These are phyloP conservation scores for Mesorhabditis spiculigera DNA, from an alignment of 2,888 invertebrate genomes.

Conservation along the genomic window DNA sequence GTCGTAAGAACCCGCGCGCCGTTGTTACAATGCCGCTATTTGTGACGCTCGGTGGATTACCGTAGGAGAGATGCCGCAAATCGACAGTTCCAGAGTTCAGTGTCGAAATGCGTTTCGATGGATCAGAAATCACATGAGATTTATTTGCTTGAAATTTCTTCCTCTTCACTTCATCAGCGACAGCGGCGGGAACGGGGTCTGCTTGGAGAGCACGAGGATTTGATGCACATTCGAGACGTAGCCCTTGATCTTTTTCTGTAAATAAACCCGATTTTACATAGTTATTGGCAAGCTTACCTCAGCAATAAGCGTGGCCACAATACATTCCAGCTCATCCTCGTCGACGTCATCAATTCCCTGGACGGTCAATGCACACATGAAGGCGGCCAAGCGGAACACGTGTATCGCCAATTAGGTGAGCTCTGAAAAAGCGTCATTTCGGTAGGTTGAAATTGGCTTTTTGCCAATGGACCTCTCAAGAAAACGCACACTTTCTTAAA, in stretches of 20 bases:
- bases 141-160: background rate
- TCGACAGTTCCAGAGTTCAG: too few species aligned
- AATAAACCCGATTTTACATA: conserved; percentile 29
- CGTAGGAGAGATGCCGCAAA: too few species aligned
- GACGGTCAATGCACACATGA: conserved; percentile 77
- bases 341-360: conserved; percentile 80
- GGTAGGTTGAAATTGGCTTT: conserved; percentile 8
- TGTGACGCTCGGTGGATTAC: too few species aligned
- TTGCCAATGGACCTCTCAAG: conserved; percentile 7
- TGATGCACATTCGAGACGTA: conserved; percentile 95
- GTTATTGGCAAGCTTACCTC: conserved; percentile 64
- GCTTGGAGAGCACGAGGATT: conserved; percentile 93
- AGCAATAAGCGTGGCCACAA: conserved; percentile 90
- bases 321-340: conserved; percentile 89
- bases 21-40: too few species aligned
- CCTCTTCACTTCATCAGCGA: conserved; percentile 16
- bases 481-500: conserved; percentile 78
- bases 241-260: conserved; percentile 85
- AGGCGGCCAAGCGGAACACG: conserved; percentile 83
- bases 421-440: conserved; percentile 44
- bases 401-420: conserved; percentile 66
- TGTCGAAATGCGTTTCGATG: too few species aligned
- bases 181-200: conserved; percentile 84
- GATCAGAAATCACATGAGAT: too few species aligned
- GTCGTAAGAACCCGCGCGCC: too few species aligned